Evolutionary conservation across 2,888 invertebrate species (phyloP), one percentile per base, ranked within the genome.

Genomic region (Harpalus rufipes): DNA sequence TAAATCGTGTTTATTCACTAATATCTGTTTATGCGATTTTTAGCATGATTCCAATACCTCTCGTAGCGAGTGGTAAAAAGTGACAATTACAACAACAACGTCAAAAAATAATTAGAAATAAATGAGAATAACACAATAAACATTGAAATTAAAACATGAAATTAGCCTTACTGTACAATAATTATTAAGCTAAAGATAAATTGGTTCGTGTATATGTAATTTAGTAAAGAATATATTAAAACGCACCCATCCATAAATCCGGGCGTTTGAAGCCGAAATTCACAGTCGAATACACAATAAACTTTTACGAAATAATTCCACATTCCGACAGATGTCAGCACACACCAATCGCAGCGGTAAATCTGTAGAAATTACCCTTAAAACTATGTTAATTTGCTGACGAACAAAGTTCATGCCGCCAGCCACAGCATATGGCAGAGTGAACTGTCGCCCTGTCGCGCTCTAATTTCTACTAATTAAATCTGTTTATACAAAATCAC

Each of bases 311-410:
- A 74, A 74, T 74, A 21, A 74, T 74, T 74, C 44, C 51, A 14
- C 51, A n/a, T 51, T 18, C 74, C 44, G 74, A 74, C 74, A 74
- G 74, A 74, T 74, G 74, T 74, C 74, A 74, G 56, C 51, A 56
- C 44, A 74, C 72, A 74, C 51, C 51, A 74, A 74, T 74, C 74
- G 51, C 74, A 14, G 56, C 25, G 51, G 44, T 18, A 18, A 74
- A 74, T 74, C 16, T 74, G 44, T 44, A 32, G 44, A 74, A 74
- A 74, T 74, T 74, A 74, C 44, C 74, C 74, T 56, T 74, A 74
- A 74, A 74, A 74, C 74, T 74, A 74, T 74, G 74, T 74, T 74
- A 74, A 74, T 74, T 74, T 74, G 44, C 44, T 25, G 51, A 12
- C 74, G 51, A 74, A 51, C 74, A 51, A 74, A 74, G 51, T 74